phyloP scores from a whole-genome alignment of 2,888 invertebrate genomes.

The Drosophila imparisetae region DNA sequence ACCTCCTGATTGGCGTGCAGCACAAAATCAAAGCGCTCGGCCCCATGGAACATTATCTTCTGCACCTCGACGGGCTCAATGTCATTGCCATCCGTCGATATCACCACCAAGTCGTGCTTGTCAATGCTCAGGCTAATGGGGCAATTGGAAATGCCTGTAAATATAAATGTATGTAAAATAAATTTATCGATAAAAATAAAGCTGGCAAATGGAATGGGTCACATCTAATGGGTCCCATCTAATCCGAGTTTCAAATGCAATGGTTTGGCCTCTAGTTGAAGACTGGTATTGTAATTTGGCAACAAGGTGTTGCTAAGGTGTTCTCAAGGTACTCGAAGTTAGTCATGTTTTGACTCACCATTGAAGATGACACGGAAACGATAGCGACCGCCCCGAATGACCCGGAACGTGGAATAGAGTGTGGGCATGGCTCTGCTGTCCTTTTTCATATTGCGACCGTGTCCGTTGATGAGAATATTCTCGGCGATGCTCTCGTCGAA shows the following conservation, averaged over 20 bases:
- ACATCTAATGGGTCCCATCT: not conserved
- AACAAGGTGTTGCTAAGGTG: not conserved
- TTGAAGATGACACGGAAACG: slow-evolving; percentile 82
- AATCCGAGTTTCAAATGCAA: not conserved
- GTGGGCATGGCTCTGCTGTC: slow-evolving; percentile 56
- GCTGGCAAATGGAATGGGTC: not conserved
- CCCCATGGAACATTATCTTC: slow-evolving; percentile 76
- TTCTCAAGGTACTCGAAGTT: not conserved
- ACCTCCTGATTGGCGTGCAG: slow-evolving; percentile 78
- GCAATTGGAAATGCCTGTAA: slow-evolving; percentile 76
- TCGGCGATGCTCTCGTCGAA: slow-evolving; percentile 71
- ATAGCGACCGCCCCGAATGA: slow-evolving; percentile 79
- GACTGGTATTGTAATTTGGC: not conserved
- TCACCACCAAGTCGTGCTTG: slow-evolving; percentile 76
- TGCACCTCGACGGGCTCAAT: slow-evolving; percentile 80
- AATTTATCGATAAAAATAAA: not conserved
- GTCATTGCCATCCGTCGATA: slow-evolving; percentile 80
- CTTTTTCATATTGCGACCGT: slow-evolving; percentile 71
- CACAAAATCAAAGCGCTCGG: slow-evolving; percentile 82
- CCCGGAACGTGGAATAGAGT: slow-evolving; percentile 72
- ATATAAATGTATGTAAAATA: not conserved
- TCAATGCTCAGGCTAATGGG: slow-evolving; percentile 80
- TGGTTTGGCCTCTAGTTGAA: not conserved
- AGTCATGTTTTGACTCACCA: slow-evolving; percentile 51
- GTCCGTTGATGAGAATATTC: slow-evolving; percentile 80